Evolutionary conservation across 2,797 vertebrate genomes (phyloP), one percentile per base, ranked within the genome.

Genomic region (Lindbergichthys nudifrons): DNA sequence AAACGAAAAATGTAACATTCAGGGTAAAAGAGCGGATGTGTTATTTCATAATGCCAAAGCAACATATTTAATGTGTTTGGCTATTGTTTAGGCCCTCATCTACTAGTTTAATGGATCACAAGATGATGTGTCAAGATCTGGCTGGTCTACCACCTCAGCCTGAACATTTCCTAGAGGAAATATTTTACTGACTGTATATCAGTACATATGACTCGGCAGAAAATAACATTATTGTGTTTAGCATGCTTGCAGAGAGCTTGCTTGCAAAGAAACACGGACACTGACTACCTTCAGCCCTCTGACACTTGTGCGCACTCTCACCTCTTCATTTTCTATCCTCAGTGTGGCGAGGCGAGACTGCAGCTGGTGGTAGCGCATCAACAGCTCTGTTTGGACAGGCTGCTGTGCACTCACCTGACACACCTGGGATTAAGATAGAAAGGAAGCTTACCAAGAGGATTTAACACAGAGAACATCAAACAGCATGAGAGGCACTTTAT

Each of bases 311-410:
- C 32, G 45, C 50, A 51, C 46, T 26, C 95, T 96, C 88, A 99
- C 97, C 97, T 99, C 98, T 77, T 99, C 98, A 0, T 99, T 99
- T 92, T 99, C 98, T 62, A 99, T 99, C 95, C 96, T 98, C 85
- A 99, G 95, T 0, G 98, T 99, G 77, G 97, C 95, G 65, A 99
- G 94, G 56, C 98, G 96, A 0, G 98, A 99, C 93, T 99, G 98
- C 88, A 99, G 96, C 93, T 99, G 98, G 93, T 99, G 98, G 93
- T 97, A 96, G 41, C 98, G 94, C 97, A 99, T 97, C 78, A 99
- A 92, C 66, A 99, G 89, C 85, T 99, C 98, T 0, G 96, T 98
- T 94, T 99, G 98, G 72, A 99, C 97, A 0, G 98, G 98, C 91
- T 99, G 98, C 93, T 99, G 98, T 32, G 98, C 98, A 0, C 97